Evolutionary conservation across 2,888 invertebrate species (phyloP).

Genomic region (Coelopa pilipes): DNA sequence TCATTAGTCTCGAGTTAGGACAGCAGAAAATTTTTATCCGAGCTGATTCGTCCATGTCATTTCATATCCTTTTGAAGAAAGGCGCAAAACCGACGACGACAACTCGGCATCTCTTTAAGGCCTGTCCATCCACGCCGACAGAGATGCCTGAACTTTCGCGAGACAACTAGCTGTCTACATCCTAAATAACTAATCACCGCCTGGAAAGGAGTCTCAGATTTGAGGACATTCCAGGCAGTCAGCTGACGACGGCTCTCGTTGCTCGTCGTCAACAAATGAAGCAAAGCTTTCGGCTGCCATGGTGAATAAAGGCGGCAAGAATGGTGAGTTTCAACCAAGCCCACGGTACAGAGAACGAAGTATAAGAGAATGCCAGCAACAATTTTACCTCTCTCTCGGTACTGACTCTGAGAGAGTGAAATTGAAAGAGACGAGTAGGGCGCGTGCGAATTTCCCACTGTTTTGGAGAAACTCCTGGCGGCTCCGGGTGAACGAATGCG

Average conservation of each 20-base stretch:
- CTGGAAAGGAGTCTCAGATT: neutral
- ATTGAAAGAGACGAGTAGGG: no score
- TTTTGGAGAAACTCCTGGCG: neutral
- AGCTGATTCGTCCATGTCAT: no score
- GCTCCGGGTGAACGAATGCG: no score
- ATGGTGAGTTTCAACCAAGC: neutral
- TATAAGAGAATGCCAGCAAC: neutral
- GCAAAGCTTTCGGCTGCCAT: neutral
- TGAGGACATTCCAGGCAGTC: neutral
- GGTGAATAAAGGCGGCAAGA: neutral
- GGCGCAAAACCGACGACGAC: no score
- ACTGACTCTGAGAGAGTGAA: no score
- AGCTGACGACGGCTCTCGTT: neutral
- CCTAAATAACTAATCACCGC: conserved; percentile 3
- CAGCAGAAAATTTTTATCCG: no score
- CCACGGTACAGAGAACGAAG: neutral
- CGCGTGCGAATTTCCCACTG: neutral
- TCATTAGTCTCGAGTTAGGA: no score
- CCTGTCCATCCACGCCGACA: neutral
- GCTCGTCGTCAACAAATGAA: neutral
- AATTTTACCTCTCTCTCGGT: no score
- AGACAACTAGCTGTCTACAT: neutral
- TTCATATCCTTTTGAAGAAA: no score
- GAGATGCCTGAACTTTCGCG: neutral
- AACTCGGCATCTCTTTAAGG: neutral